phyloP scores from a whole-genome alignment of 2,797 vertebrate genomes.

The Tympanoctomys barrerae region DNA sequence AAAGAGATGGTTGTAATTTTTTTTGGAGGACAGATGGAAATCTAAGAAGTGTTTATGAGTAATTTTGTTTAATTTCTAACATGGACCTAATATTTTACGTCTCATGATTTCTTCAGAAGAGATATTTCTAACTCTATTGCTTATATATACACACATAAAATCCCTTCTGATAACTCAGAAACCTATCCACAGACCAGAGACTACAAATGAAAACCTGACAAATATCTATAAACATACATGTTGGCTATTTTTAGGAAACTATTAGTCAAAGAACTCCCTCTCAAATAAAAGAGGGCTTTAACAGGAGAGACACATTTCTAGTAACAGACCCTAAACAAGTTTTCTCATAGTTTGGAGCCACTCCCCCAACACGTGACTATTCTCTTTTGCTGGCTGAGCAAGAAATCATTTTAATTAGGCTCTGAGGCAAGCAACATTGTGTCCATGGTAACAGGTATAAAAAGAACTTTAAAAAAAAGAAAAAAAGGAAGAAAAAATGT shows the following conservation, averaged over 20 bases:
- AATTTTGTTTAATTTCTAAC: not conserved
- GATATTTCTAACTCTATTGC: not conserved
- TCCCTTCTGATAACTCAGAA: conserved; percentile 25
- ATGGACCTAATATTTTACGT: not conserved
- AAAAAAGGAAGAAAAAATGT: conserved; percentile 74
- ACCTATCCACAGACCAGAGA: not conserved
- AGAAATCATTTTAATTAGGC: conserved; percentile 85
- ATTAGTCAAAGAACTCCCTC: conserved; percentile 16
- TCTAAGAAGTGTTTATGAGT: not conserved
- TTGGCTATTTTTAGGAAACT: conserved; percentile 44
- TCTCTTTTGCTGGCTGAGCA: conserved; percentile 79
- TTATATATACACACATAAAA: not conserved
- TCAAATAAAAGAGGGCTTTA: conserved; percentile 47
- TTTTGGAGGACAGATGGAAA: not conserved
- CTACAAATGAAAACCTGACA: not conserved
- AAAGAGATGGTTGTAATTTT: not conserved
- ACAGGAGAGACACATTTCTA: conserved; percentile 15
- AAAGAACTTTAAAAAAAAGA: conserved; percentile 79
- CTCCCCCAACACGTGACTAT: conserved; percentile 79
- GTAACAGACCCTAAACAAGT: conserved; percentile 42
- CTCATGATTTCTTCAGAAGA: not conserved
- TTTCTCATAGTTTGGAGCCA: conserved; percentile 70
- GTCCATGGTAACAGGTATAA: conserved; percentile 87
- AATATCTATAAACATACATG: not conserved
- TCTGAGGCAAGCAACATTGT: conserved; percentile 83